Percentiles rank a stretch among this genome's conserved stretches.
Conservation (phyloP, 23 tunicate species). For the Diplosoma virens region DNA sequence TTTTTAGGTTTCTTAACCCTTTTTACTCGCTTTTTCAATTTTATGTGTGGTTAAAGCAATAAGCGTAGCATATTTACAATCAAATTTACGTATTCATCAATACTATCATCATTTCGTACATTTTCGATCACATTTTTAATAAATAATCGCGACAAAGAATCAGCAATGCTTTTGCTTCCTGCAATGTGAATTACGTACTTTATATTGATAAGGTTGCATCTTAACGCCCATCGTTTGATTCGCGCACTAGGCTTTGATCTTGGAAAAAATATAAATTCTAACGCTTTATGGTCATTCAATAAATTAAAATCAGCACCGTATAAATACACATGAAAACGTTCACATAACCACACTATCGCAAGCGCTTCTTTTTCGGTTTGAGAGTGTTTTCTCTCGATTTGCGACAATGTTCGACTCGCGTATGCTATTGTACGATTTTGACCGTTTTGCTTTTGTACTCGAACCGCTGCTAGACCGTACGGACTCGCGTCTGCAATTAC, state of each 20-base stretch:
- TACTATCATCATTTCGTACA: background rate
- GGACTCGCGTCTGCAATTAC: constrained; percentile 16
- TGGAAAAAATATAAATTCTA: background rate
- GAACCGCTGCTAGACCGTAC: constrained; percentile 1
- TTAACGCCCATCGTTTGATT: constrained; percentile 30
- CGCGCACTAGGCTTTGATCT: constrained; percentile 20
- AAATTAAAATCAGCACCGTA: constrained; percentile 31
- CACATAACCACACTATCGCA: constrained; percentile 32
- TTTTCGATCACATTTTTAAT: background rate
- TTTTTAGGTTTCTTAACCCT: background rate
- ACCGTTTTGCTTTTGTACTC: constrained; percentile 11
- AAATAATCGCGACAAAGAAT: background rate
- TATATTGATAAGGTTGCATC: background rate
- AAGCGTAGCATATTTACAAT: background rate
- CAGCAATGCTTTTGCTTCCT: background rate
- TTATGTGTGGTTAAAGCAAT: background rate
- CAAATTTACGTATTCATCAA: background rate
- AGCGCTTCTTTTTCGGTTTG: constrained; percentile 25
- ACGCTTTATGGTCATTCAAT: constrained; percentile 19
- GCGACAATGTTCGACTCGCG: constrained; percentile 3
- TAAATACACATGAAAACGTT: constrained; percentile 18
- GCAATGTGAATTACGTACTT: too few species aligned
- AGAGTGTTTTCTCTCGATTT: background rate
- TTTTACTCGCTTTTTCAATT: background rate
- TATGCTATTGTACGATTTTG: constrained; percentile 3